Conservation (phyloP, 2,888 invertebrate species). For the Habrosyne pyritoides region DNA sequence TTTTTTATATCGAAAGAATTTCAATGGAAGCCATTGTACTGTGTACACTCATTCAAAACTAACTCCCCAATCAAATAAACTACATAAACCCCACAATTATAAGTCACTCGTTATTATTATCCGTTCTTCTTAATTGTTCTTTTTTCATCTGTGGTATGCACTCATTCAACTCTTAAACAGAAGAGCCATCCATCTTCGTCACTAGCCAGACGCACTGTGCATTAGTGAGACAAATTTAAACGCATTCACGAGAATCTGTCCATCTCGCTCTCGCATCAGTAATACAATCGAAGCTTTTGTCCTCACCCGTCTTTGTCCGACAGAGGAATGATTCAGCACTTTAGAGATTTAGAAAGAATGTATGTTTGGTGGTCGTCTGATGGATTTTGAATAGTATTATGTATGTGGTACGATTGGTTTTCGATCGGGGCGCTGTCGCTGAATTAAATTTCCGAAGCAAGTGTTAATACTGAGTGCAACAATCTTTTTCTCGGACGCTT, state of each 20-base stretch:
- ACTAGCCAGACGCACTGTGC: slow-evolving; percentile 62
- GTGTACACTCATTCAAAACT: neutral
- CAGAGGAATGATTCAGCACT: slow-evolving; percentile 71
- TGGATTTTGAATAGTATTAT: slow-evolving; percentile 24
- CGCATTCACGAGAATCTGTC: slow-evolving; percentile 39
- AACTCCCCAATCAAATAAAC: slow-evolving; percentile 1
- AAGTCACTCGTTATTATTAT: slow-evolving; percentile 19
- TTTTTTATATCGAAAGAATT: neutral
- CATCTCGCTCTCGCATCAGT: slow-evolving; percentile 51
- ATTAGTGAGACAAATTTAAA: slow-evolving; percentile 65
- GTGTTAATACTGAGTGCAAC: slow-evolving; percentile 69
- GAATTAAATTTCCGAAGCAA: slow-evolving; percentile 71
- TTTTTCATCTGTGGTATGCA: slow-evolving; percentile 46
- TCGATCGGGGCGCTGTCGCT: slow-evolving; percentile 19
- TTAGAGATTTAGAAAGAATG: slow-evolving; percentile 49
- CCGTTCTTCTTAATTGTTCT: slow-evolving; percentile 37
- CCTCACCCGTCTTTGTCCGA: slow-evolving; percentile 54
- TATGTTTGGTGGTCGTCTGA: slow-evolving; percentile 34
- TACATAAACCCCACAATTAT: slow-evolving; percentile 6
- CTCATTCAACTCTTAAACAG: slow-evolving; percentile 69
- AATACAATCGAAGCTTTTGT: slow-evolving; percentile 41
- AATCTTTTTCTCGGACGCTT: slow-evolving; percentile 63
- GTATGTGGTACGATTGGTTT: slow-evolving; percentile 21
- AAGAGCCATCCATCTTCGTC: slow-evolving; percentile 77
- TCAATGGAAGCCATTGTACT: neutral